These are phyloP conservation scores for Globia sparganii DNA, from an alignment of 2,888 invertebrate genomes.

Conservation along the genomic window DNA sequence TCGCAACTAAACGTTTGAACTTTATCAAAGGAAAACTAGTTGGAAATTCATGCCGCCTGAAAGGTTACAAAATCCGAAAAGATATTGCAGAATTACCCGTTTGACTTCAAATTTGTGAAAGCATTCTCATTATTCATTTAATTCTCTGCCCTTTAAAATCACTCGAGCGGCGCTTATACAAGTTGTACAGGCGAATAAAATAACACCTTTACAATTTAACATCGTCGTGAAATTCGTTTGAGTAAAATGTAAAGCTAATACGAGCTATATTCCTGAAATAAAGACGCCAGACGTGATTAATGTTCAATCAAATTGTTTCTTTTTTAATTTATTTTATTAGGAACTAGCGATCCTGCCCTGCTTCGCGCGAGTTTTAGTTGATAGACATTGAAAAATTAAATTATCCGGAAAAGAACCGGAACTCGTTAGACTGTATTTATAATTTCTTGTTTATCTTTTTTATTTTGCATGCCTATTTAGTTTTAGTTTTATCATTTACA, in stretches of 20 bases:
- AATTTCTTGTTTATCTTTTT: too few relatives aligned
- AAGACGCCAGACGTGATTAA: too few relatives aligned
- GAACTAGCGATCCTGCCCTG: too few relatives aligned
- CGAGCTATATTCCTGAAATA: neutral
- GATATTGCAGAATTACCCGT: conserved; percentile 32
- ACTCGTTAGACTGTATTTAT: too few relatives aligned
- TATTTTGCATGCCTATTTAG: too few relatives aligned
- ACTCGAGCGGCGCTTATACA: conserved; percentile 30
- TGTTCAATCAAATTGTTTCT: too few relatives aligned
- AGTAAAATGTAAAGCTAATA: conserved; percentile 22
- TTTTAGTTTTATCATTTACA: too few relatives aligned
- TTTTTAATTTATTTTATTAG: too few relatives aligned
- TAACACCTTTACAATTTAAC: conserved; percentile 29
- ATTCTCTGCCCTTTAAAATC: conserved; percentile 44
- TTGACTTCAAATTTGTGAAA: conserved; percentile 41
- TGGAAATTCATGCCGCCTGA: conserved; percentile 36
- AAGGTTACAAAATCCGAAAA: conserved; percentile 42
- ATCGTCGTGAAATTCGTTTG: conserved; percentile 16
- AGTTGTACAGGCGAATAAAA: conserved; percentile 32
- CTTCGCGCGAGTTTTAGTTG: too few relatives aligned
- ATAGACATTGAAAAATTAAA: too few relatives aligned
- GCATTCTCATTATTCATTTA: conserved; percentile 53
- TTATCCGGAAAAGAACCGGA: too few relatives aligned
- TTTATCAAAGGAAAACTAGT: conserved; percentile 46
- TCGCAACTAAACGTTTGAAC: conserved; percentile 42